These are phyloP conservation scores for Brachirus orientalis DNA, from an alignment of 2,113 vertebrate genomes.

Conservation along the genomic window DNA sequence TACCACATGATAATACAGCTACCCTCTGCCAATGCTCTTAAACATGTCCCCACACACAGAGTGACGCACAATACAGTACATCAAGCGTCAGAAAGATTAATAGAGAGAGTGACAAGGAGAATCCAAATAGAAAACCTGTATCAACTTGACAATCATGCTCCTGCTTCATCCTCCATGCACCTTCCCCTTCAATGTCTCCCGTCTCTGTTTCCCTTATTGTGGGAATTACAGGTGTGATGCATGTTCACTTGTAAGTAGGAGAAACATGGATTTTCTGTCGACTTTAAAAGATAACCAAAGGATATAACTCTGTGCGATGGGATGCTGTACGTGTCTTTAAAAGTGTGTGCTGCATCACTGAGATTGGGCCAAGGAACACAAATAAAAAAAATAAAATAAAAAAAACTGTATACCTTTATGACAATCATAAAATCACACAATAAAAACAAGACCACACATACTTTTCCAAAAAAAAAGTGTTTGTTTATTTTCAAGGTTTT, in stretches of 20 bases:
- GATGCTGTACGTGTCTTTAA: slow-evolving; percentile 17
- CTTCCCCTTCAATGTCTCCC: slow-evolving; percentile 3
- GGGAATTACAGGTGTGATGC: slow-evolving; percentile 64
- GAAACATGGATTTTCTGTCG: slow-evolving; percentile 67
- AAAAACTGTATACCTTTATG: slow-evolving; percentile 24
- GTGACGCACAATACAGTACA: slow-evolving; percentile 8
- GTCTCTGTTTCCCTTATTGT: slow-evolving; percentile 51
- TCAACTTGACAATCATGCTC: slow-evolving; percentile 48
- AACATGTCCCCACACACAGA: slow-evolving; percentile 10
- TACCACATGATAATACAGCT: slow-evolving; percentile 13
- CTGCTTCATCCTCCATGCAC: slow-evolving; percentile 16
- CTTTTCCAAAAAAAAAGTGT: not conserved
- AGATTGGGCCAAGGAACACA: slow-evolving; percentile 23
- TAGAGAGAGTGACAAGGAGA: slow-evolving; percentile 10
- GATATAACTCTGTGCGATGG: slow-evolving; percentile 36
- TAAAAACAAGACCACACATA: slow-evolving; percentile 15
- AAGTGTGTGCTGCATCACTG: slow-evolving; percentile 18
- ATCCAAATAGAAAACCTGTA: slow-evolving; percentile 59
- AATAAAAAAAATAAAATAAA: too few relatives aligned
- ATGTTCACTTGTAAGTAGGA: slow-evolving; percentile 65
- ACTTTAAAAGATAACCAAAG: slow-evolving; percentile 63
- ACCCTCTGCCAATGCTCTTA: slow-evolving; percentile 29
- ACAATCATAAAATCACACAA: slow-evolving; percentile 11
- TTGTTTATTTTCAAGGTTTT: slow-evolving; percentile 32
- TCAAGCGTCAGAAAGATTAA: slow-evolving; percentile 42